Evolutionary conservation across 2,113 vertebrate genomes (phyloP), one percentile per base, ranked within the genome.

Genomic region (Prolemur simus): DNA sequence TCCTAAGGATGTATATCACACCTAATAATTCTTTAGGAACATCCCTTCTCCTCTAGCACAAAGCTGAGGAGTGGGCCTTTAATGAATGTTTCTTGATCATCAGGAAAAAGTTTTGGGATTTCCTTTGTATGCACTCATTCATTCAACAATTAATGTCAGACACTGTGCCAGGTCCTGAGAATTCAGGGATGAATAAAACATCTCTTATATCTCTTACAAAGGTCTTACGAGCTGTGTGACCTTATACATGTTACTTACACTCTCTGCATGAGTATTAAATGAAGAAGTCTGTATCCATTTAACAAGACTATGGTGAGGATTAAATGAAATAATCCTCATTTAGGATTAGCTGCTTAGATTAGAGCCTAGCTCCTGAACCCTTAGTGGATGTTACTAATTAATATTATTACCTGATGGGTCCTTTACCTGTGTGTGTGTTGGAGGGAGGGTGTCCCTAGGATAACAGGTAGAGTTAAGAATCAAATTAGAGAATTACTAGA

Each of bases 341-440:
- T 66, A 93, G 78, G 39, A 92, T 91, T 90, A 90, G 34, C 68
- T 80, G n/a, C 64, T 93, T 80, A 93, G 77, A 27, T 82, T 18
- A 89, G 45, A 95, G 47, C n/a, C 95, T 91, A 47, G 64, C 42
- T 87, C 68, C 32, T 74, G n/a, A 97, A 17, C 54, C n/a, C 49
- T 69, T 95, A 66, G 18, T 63, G 63, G 74, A 76, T 52, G n/a
- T 20, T 93, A 74, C 42, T 87, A 89, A 89, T 63, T 63, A 56
- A 77, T n/a, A 89, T 85, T 15, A 87, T 56, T 95, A 64, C 34
- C 47, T 78, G 3, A 78, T 77, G 14, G 64, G 39, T 39, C 39
- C 73, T 73, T 82, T 42, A 56, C 21, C 11, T 42, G 21, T 71
- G 15, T 49, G 11, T 10, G 0, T 11, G 23, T 27, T 27, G 8